These are phyloP conservation scores for Irena cyanogastra DNA, from an alignment of 2,113 vertebrate species.

Conservation along the genomic window DNA sequence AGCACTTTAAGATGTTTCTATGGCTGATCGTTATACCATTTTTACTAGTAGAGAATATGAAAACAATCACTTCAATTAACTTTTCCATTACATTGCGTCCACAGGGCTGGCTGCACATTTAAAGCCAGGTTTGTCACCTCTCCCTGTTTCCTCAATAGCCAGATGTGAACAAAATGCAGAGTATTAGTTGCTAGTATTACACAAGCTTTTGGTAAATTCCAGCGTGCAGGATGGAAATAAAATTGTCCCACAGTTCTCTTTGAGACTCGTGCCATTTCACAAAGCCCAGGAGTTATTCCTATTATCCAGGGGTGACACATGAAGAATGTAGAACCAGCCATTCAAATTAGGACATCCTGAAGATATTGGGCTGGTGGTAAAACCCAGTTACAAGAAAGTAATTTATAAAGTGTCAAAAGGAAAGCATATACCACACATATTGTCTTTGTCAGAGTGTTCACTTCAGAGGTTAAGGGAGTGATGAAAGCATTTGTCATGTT, in stretches of 20 bases:
- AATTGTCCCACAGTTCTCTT: background rate
- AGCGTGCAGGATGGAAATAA: background rate
- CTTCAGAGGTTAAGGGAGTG: slow-evolving; percentile 2
- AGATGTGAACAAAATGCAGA: background rate
- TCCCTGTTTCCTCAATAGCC: background rate
- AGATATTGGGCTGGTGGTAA: background rate
- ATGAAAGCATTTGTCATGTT: slow-evolving; percentile 66
- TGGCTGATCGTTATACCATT: background rate
- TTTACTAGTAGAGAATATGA: background rate
- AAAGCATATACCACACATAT: background rate
- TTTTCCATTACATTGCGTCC: background rate
- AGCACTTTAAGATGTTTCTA: background rate
- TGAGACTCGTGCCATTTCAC: background rate
- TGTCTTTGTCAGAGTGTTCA: slow-evolving; percentile 38
- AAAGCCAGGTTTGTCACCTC: background rate
- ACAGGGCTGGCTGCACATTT: background rate
- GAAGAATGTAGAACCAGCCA: background rate
- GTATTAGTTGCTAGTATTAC: background rate
- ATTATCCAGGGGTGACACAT: background rate
- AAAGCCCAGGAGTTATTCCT: background rate
- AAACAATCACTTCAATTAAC: background rate
- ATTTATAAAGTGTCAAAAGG: slow-evolving; percentile 40
- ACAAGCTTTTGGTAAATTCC: background rate
- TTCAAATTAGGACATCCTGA: slow-evolving; percentile 1
- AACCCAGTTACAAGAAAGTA: background rate